A percentile compares a stretch with the other conserved stretches of the same genome.
phyloP scores from a whole-genome alignment of 1,140 invertebrate genomes.

The Diorhabda elongata region DNA sequence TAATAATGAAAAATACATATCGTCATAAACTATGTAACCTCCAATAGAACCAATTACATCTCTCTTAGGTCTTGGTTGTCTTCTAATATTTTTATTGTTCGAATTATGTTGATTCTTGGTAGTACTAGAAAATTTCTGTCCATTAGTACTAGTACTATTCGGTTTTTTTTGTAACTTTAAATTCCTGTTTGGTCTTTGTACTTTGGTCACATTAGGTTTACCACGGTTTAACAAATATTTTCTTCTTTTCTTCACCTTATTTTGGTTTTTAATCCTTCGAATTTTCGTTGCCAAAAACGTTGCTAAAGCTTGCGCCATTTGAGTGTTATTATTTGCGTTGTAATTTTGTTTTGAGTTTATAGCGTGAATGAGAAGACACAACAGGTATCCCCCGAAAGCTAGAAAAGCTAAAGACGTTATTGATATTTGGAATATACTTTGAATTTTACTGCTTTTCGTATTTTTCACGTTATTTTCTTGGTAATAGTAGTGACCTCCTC shows the following conservation, averaged over 20 bases:
- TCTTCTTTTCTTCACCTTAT: constrained; percentile 25
- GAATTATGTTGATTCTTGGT: background rate
- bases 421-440: constrained; percentile 66
- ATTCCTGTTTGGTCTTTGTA: constrained; percentile 14
- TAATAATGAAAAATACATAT: constrained; percentile 50
- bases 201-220: constrained; percentile 16
- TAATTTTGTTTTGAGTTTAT: constrained; percentile 55
- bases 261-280: constrained; percentile 20
- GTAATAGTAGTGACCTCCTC: constrained; percentile 23
- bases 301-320: constrained; percentile 4
- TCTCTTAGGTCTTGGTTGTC: constrained; percentile 18
- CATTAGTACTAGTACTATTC: background rate
- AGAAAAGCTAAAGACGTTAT: constrained; percentile 70
- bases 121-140: background rate
- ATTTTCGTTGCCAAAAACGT: constrained; percentile 12
- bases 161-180: constrained; percentile 3
- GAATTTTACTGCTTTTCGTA: constrained; percentile 51
- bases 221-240: constrained; percentile 16
- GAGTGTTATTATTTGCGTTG: constrained; percentile 26
- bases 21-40: constrained; percentile 4
- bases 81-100: constrained; percentile 30
- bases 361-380: constrained; percentile 68
- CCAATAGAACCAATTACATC: constrained; percentile 7
- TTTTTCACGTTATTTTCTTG: constrained; percentile 51
- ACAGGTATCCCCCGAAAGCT: constrained; percentile 72